Percentiles rank a stretch among this genome's conserved stretches.
Conservation (phyloP, 2,797 vertebrate genomes). For the Nannoperca obscura region DNA sequence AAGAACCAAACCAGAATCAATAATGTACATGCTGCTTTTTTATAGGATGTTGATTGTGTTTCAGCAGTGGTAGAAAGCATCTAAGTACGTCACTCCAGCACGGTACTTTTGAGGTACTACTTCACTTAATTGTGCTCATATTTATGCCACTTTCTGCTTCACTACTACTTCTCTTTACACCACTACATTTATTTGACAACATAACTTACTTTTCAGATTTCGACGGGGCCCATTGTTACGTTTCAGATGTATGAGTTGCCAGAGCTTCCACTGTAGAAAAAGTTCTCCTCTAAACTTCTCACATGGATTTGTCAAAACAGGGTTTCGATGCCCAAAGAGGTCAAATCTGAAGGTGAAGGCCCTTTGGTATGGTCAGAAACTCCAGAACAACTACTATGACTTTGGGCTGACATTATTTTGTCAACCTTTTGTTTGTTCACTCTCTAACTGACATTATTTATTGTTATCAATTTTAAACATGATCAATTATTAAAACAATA, state of each 20-base stretch:
- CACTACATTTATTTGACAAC: background rate
- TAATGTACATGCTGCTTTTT: constrained; percentile 4
- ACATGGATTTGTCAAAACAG: background rate
- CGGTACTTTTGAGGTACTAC: background rate
- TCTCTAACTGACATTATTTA: background rate
- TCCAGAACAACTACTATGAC: background rate
- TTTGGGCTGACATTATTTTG: background rate
- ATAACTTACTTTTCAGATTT: background rate
- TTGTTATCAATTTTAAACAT: too few species aligned
- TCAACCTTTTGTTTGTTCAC: background rate
- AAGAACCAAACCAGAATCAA: background rate
- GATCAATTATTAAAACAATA: background rate
- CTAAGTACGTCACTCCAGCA: background rate
- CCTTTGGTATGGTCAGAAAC: background rate
- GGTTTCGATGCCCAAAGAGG: background rate
- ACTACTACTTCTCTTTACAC: background rate
- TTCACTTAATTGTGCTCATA: background rate
- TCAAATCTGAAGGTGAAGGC: background rate
- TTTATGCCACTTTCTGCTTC: background rate
- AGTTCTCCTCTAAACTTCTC: background rate
- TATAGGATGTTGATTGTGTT: background rate
- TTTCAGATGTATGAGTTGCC: background rate
- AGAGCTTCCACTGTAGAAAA: background rate
- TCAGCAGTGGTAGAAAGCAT: background rate
- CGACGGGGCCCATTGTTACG: background rate